These are phyloP conservation scores for Conchocele bisecta DNA, from an alignment of 2,888 invertebrate genomes.

Conservation along the genomic window DNA sequence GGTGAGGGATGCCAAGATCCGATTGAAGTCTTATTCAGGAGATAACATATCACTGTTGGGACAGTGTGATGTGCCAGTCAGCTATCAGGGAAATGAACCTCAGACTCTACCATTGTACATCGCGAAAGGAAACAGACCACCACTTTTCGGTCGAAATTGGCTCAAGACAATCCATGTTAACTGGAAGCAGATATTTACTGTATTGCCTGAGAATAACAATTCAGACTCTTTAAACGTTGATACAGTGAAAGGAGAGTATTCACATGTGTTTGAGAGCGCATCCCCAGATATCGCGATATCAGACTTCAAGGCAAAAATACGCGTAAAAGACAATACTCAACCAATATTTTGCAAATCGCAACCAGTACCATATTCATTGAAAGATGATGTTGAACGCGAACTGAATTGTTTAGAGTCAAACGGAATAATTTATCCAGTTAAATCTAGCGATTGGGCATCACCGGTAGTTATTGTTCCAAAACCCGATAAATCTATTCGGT, in stretches of 20 bases:
- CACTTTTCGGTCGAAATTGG: slow-evolving; percentile 14
- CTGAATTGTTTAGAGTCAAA: slow-evolving; percentile 22
- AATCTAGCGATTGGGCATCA: slow-evolving; percentile 54
- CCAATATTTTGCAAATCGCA: slow-evolving; percentile 39
- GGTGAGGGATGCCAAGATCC: neutral
- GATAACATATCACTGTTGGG: slow-evolving; percentile 6
- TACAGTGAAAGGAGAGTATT: neutral
- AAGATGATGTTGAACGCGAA: slow-evolving; percentile 26
- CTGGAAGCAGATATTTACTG: slow-evolving; percentile 12
- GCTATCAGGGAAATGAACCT: neutral
- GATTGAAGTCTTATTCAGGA: slow-evolving; percentile 10
- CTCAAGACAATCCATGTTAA: neutral
- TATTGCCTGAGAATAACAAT: neutral
- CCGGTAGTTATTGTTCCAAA: slow-evolving; percentile 58
- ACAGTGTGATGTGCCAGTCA: neutral
- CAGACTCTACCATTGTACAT: neutral
- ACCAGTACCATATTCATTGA: slow-evolving; percentile 35
- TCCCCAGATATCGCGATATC: neutral
- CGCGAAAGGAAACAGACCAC: slow-evolving; percentile 10
- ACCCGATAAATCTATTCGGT: slow-evolving; percentile 30
- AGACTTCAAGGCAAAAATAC: slow-evolving; percentile 13
- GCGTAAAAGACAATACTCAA: slow-evolving; percentile 11
- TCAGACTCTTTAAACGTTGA: neutral
- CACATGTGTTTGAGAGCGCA: neutral
- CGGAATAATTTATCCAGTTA: slow-evolving; percentile 24